Percentiles rank a stretch among this genome's conserved stretches.
phyloP scores from a whole-genome alignment of 2,797 vertebrate genomes.

The Pseudochaenichthys georgianus region DNA sequence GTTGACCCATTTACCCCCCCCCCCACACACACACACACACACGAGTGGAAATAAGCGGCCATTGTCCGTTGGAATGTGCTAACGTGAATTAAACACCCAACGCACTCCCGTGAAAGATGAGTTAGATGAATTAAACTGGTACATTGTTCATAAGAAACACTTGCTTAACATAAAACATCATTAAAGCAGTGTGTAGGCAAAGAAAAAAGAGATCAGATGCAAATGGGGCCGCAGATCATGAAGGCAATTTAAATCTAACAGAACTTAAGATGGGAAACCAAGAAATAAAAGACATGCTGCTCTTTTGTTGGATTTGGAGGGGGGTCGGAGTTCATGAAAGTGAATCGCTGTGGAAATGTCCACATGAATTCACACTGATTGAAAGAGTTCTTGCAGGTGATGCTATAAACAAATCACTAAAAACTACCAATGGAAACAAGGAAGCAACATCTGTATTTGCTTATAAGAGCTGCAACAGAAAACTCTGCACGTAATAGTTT shows the following conservation, averaged over 20 bases:
- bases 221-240: slow-evolving; percentile 1
- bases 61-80: slow-evolving; percentile 48
- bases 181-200: neutral
- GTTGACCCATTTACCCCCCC: slow-evolving; percentile 55
- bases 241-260: neutral
- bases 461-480: neutral
- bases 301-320: neutral
- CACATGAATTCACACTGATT: neutral
- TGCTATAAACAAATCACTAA: neutral
- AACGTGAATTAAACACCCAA: neutral
- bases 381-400: neutral
- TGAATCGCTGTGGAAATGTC: neutral
- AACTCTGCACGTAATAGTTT: neutral
- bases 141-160: neutral
- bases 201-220: neutral
- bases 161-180: neutral
- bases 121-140: neutral
- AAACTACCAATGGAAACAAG: neutral
- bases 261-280: neutral
- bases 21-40: slow-evolving; percentile 10
- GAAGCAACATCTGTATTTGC: slow-evolving; percentile 4
- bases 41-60: slow-evolving; percentile 51
- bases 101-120: neutral
- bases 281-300: neutral
- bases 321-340: neutral